These are phyloP conservation scores for Melanogrammus aeglefinus DNA, from an alignment of 2,797 vertebrate species.

Conservation along the genomic window DNA sequence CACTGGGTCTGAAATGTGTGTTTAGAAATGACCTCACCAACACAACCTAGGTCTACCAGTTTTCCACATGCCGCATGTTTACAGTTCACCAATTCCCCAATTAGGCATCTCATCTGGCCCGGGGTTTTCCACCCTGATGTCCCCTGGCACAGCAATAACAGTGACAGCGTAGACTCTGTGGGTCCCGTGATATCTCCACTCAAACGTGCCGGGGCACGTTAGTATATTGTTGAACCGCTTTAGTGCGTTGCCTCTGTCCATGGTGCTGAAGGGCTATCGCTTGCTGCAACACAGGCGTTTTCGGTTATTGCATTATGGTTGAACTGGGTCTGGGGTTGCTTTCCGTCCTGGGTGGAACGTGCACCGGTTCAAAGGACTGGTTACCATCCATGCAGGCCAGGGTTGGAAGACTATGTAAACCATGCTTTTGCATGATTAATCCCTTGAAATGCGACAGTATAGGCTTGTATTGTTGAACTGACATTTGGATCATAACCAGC, in stretches of 20 bases:
- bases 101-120: slow-evolving; percentile 44
- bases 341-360: too few relatives aligned
- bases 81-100: slow-evolving; percentile 52
- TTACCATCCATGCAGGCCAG: too few relatives aligned
- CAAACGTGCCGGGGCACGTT: background rate
- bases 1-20: background rate
- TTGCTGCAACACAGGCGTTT: too few relatives aligned
- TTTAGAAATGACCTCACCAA: too few relatives aligned
- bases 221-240: background rate
- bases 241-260: background rate
- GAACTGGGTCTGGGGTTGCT: too few relatives aligned
- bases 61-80: slow-evolving; percentile 45
- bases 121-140: slow-evolving; percentile 33
- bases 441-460: too few relatives aligned
- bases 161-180: slow-evolving; percentile 23
- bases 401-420: too few relatives aligned
- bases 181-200: background rate
- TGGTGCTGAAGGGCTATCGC: background rate
- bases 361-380: too few relatives aligned
- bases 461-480: too few relatives aligned
- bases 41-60: slow-evolving; percentile 9
- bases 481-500: too few relatives aligned
- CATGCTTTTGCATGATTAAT: too few relatives aligned
- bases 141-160: slow-evolving; percentile 41
- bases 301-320: background rate